Conservation (phyloP, 37 sponge, comb jelly and placozoan species). For the Cliona cf. orientalis region DNA sequence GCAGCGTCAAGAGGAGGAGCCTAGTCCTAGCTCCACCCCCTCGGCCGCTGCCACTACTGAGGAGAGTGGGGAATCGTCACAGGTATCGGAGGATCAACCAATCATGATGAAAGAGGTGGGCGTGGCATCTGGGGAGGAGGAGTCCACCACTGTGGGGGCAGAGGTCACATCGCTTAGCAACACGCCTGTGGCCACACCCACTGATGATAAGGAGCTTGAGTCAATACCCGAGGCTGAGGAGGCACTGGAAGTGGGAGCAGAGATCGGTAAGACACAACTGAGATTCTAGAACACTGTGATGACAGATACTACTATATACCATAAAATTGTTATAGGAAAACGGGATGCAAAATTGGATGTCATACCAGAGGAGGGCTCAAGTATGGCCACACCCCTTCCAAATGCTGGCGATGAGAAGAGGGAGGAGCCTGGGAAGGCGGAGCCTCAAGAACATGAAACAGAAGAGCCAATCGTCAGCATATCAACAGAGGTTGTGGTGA, state of each 20-base stretch:
- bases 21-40: background rate
- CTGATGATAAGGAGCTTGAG: conserved; percentile 29
- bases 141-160: conserved; percentile 9
- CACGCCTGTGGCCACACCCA: background rate
- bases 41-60: background rate
- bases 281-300: background rate
- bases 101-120: background rate
- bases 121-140: conserved; percentile 13
- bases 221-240: conserved; percentile 42
- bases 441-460: background rate
- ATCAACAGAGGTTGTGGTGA: background rate
- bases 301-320: too few species aligned
- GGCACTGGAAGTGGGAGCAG: conserved; percentile 3
- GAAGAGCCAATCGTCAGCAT: background rate
- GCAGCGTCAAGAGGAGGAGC: background rate
- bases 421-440: background rate
- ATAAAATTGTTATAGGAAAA: background rate
- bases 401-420: too few species aligned
- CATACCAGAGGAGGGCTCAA: conserved; percentile 28
- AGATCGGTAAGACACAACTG: background rate
- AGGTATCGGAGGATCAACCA: too few species aligned
- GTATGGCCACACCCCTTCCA: background rate
- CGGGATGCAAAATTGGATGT: background rate
- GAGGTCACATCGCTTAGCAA: background rate
- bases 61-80: too few species aligned